Conservation (phyloP, 2,888 invertebrate species). For the Harpalus rufipes region DNA sequence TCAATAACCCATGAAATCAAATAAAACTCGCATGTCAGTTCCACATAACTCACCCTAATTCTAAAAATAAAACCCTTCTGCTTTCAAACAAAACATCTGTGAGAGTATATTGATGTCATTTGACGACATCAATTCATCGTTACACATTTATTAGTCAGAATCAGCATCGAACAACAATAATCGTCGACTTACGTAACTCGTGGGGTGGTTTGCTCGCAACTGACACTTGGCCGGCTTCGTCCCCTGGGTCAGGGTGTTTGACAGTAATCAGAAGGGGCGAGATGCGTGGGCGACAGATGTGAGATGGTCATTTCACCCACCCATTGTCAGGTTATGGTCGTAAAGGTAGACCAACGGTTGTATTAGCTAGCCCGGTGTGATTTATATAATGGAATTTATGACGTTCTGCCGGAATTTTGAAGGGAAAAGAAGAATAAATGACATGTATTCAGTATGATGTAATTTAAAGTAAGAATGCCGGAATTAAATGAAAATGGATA, state of each 20-base stretch:
- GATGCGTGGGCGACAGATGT: constrained; percentile 61
- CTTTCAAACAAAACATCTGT: constrained; percentile 43
- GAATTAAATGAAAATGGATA: neutral
- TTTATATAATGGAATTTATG: neutral
- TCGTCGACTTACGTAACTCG: constrained; percentile 46
- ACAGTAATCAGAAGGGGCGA: constrained; percentile 57
- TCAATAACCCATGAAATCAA: constrained; percentile 33
- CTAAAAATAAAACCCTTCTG: constrained; percentile 44
- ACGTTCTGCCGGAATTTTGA: neutral
- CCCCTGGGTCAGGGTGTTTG: constrained; percentile 39
- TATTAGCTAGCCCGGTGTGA: neutral
- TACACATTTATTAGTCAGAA: constrained; percentile 53
- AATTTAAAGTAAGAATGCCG: neutral
- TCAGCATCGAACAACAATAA: constrained; percentile 38
- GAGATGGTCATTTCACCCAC: constrained; percentile 11
- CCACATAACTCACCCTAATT: constrained; percentile 49
- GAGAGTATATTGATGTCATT: constrained; percentile 32
- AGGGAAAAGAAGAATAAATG: neutral
- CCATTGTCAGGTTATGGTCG: neutral
- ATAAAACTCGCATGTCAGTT: constrained; percentile 34
- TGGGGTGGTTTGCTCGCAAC: constrained; percentile 13
- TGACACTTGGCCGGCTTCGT: constrained; percentile 62
- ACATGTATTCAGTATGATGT: neutral
- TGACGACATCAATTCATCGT: constrained; percentile 50
- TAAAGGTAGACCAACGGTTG: neutral